A percentile compares a stretch with the other conserved stretches of the same genome.
Conservation (phyloP, 1,140 invertebrate genomes). For the Orchesella cincta region DNA sequence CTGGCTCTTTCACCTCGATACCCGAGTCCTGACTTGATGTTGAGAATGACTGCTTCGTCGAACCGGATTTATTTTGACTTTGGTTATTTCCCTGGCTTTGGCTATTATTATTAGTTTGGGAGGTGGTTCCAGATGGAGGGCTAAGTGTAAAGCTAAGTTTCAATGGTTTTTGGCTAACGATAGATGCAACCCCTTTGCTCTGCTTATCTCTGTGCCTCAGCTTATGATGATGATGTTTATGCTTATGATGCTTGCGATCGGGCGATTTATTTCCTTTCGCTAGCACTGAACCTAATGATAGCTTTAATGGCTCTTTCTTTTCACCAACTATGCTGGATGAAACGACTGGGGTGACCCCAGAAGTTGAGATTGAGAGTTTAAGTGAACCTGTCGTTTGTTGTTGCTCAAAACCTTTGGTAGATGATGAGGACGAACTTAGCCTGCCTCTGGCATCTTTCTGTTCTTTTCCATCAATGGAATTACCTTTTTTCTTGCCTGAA, state of each 20-base stretch:
- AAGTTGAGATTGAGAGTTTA: slow-evolving; percentile 10
- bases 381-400: neutral
- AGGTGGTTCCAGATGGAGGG: neutral
- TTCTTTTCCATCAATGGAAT: neutral
- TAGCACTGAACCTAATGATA: slow-evolving; percentile 26
- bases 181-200: slow-evolving; percentile 13
- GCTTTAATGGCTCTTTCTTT: slow-evolving; percentile 28
- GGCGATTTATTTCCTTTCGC: slow-evolving; percentile 19
- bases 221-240: slow-evolving; percentile 29
- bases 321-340: neutral
- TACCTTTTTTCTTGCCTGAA: neutral
- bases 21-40: too few relatives aligned
- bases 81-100: slow-evolving; percentile 33
- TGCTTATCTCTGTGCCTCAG: slow-evolving; percentile 21
- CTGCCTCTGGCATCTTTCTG: neutral
- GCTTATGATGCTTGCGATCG: slow-evolving; percentile 25
- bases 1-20: neutral
- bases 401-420: too few relatives aligned
- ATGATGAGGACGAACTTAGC: neutral
- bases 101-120: neutral
- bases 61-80: slow-evolving; percentile 21
- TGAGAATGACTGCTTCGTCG: neutral
- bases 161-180: slow-evolving; percentile 11
- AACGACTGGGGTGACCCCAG: neutral
- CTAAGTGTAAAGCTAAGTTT: slow-evolving; percentile 26